A percentile compares a stretch with the other conserved stretches of the same genome.
Evolutionary conservation across 2,113 vertebrate species (phyloP).

Genomic region (Indri indri): DNA sequence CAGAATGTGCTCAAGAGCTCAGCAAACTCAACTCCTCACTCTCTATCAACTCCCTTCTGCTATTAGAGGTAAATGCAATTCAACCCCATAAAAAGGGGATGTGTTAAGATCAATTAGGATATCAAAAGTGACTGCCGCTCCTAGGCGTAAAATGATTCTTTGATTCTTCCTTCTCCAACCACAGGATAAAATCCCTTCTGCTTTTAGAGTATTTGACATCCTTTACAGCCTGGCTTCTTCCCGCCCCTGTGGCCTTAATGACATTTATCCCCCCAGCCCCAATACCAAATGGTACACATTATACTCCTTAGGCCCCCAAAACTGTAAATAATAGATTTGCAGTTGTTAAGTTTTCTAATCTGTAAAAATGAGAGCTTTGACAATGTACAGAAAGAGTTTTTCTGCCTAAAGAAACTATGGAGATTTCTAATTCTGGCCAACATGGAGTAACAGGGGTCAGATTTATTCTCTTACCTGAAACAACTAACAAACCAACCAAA

Average conservation of each 20-base stretch:
- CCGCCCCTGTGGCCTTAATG: background rate
- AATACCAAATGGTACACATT: background rate
- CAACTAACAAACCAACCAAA: background rate
- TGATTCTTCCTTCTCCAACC: background rate
- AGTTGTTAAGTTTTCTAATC: background rate
- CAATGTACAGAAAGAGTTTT: background rate
- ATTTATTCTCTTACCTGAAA: background rate
- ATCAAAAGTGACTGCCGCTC: background rate
- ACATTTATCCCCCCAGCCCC: background rate
- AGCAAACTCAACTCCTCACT: background rate
- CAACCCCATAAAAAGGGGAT: background rate
- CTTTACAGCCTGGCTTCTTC: background rate
- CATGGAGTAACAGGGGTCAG: background rate
- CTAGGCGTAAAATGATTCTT: background rate
- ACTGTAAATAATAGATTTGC: background rate
- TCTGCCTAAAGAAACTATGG: background rate
- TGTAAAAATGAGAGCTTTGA: background rate
- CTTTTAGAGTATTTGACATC: background rate
- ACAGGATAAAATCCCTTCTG: background rate
- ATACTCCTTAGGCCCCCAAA: background rate
- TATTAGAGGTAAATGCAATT: background rate
- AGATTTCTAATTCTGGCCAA: background rate
- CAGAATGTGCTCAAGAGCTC: background rate
- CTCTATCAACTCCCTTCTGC: background rate
- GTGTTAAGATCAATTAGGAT: background rate